Evolutionary conservation across 2,888 invertebrate species (phyloP), one percentile per base, ranked within the genome.

Genomic region (Ephialtes manifestator): DNA sequence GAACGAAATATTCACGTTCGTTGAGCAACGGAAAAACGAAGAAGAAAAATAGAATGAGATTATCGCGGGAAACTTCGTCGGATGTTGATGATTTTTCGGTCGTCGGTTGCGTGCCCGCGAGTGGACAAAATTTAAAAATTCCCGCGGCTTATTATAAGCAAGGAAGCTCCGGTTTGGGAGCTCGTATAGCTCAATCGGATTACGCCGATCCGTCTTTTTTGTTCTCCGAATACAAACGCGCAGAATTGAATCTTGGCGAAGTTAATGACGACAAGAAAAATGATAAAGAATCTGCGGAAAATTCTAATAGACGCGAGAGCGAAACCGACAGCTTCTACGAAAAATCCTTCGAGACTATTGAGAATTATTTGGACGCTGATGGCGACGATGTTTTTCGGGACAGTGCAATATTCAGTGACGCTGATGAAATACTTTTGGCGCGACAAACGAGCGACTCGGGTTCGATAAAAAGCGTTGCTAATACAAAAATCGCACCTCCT

Each of bases 141-240:
- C 87, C 90, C n/a, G 87, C 92, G 5, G 63, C 91, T 0, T 94
- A 93, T 68, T 97, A 97, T 91, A 97, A 97, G 91, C 97, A 97
- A 94, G 97, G 97, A 13, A 97, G 98, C 88, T 97, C 97, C 87
- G 96, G 96, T 83, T 95, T 98, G 88, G 98, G 98, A 0, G 98
- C 98, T 55, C 96, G 98, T 87, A 97, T 98, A 92, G 98, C 98
- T 0, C 96, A 97, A 88, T 96, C 97, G 0, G 98, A 98, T 92
- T 98, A 98, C 90, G 97, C 97, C 0, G 97, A 98, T 92, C 98
- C 98, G 0, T 96, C 96, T 71, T 96, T 97, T 20, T 94, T 97
- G 24, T 95, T 96, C 58, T 94, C 95, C 5, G 94, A 95, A 13
- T 89, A 58, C 43, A 87, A 89, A 71, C 88, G 88, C 4, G 67